Evolutionary conservation across 2,888 invertebrate species (phyloP).

Genomic region (Lissonota sp.): DNA sequence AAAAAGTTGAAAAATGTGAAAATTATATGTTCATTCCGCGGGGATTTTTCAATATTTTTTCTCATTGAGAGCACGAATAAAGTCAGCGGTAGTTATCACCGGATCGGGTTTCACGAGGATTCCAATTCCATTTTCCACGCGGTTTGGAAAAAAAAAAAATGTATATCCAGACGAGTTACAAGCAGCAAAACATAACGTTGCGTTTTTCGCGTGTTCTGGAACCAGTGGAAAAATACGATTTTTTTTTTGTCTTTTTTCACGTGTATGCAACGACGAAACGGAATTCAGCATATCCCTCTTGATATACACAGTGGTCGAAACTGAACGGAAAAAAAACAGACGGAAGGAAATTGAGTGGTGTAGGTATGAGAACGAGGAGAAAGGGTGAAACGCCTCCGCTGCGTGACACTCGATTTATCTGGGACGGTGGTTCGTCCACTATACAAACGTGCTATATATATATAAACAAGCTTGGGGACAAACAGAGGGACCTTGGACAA

Average conservation of each 20-base stretch:
- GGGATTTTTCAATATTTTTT: too few relatives aligned
- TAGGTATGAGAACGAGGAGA: constrained; percentile 18
- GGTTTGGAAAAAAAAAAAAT: background rate
- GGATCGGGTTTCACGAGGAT: constrained; percentile 42
- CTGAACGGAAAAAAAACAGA: background rate
- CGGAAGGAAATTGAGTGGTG: background rate
- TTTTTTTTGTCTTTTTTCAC: constrained; percentile 18
- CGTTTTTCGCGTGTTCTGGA: constrained; percentile 13
- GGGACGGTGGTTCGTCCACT: constrained; percentile 41
- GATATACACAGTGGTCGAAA: constrained; percentile 5
- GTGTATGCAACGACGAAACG: constrained; percentile 25
- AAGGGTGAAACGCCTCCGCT: constrained; percentile 49
- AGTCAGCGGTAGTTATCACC: constrained; percentile 24
- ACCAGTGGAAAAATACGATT: constrained; percentile 16
- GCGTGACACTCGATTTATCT: constrained; percentile 59
- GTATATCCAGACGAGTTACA: background rate
- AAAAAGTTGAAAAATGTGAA: too few relatives aligned
- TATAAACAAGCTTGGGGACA: background rate
- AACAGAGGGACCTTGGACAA: too few relatives aligned
- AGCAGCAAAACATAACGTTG: constrained; percentile 49
- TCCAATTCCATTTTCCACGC: constrained; percentile 43
- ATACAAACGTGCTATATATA: background rate
- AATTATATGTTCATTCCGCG: too few relatives aligned
- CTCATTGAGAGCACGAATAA: background rate
- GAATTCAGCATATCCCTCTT: constrained; percentile 25